Conservation (phyloP, 1,140 invertebrate genomes). For the Drosophila serrata region DNA sequence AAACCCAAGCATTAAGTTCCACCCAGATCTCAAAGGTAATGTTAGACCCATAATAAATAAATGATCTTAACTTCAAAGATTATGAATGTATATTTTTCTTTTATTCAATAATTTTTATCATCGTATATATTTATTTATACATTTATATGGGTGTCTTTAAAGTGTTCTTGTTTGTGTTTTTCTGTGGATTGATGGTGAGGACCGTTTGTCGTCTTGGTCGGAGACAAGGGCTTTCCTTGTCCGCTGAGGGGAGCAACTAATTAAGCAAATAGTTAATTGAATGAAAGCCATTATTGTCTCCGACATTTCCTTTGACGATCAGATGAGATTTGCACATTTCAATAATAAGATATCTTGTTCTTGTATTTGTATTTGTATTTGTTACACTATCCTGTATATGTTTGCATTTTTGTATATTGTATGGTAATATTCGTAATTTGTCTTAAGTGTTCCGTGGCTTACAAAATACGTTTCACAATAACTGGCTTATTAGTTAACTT, state of each 20-base stretch:
- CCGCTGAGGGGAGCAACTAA: constrained; percentile 10
- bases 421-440: constrained; percentile 47
- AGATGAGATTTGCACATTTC: constrained; percentile 31
- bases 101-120: constrained; percentile 69
- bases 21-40: background rate
- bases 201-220: constrained; percentile 18
- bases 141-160: constrained; percentile 43
- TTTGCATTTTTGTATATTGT: constrained; percentile 52
- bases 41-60: background rate
- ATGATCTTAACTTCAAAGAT: background rate
- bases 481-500: constrained; percentile 59
- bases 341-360: constrained; percentile 25
- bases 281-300: constrained; percentile 9
- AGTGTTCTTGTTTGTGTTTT: constrained; percentile 31
- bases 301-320: constrained; percentile 8
- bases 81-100: constrained; percentile 67
- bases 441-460: constrained; percentile 52
- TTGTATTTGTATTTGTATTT: constrained; percentile 23
- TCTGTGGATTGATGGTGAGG: constrained; percentile 29
- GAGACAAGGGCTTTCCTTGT: constrained; percentile 16
- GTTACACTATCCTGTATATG: constrained; percentile 45
- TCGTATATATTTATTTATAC: constrained; percentile 63
- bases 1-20: background rate
- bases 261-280: constrained; percentile 4
- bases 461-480: constrained; percentile 63